These are phyloP conservation scores for Campoplex capitator DNA, from an alignment of 2,888 invertebrate genomes.

Conservation along the genomic window DNA sequence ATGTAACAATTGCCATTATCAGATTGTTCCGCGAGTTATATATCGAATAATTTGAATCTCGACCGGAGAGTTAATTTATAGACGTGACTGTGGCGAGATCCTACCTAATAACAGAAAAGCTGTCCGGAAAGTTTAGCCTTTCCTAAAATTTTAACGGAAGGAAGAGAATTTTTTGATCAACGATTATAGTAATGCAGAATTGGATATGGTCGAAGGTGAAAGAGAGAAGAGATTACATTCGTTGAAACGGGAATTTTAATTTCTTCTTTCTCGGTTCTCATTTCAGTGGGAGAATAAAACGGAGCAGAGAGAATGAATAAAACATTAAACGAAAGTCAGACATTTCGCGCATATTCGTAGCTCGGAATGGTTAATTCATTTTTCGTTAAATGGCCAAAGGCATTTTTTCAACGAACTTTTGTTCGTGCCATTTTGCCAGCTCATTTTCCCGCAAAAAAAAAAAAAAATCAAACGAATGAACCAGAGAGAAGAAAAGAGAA, in stretches of 20 bases:
- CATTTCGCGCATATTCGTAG: background rate
- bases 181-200: no score
- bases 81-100: no score
- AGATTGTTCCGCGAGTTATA: no score
- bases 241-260: conserved; percentile 32
- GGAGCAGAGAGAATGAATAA: conserved; percentile 37
- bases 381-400: conserved; percentile 8
- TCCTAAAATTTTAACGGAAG: no score
- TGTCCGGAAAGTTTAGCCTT: no score
- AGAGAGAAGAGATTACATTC: no score
- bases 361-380: conserved; percentile 22
- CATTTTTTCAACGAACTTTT: conserved; percentile 11
- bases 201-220: no score
- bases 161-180: no score
- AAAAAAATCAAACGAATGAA: conserved; percentile 6
- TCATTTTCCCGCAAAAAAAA: background rate
- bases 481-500: background rate
- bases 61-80: no score
- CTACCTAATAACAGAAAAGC: no score
- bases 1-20: no score
- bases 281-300: conserved; percentile 17
- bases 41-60: no score
- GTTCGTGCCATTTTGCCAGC: background rate
- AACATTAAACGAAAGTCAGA: conserved; percentile 27
- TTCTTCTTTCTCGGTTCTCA: background rate